Conservation (phyloP, 2,888 invertebrate genomes). For the Gibbula magus region DNA sequence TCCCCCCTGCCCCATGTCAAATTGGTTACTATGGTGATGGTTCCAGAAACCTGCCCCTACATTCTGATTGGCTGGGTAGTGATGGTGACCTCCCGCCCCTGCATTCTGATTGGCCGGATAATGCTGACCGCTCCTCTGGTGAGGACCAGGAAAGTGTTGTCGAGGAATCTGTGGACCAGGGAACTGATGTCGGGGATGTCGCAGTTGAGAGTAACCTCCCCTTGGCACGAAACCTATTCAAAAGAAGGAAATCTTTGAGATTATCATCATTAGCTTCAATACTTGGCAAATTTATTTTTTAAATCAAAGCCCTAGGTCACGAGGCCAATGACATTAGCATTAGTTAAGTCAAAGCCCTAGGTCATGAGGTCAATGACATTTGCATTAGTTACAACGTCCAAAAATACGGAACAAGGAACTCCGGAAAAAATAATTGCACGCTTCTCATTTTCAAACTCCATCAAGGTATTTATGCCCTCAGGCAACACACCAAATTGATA, state of each 20-base stretch:
- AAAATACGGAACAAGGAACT: too few species aligned
- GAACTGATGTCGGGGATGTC: neutral
- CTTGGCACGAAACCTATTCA: conserved; percentile 10
- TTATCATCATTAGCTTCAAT: too few species aligned
- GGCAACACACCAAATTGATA: too few species aligned
- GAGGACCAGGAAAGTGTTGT: conserved; percentile 34
- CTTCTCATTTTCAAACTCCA: too few species aligned
- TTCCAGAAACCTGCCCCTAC: conserved; percentile 5
- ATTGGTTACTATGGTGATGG: conserved; percentile 20
- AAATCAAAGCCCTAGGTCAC: too few species aligned
- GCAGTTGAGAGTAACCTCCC: conserved; percentile 17
- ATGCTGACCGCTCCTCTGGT: conserved; percentile 30
- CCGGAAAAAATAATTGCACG: too few species aligned
- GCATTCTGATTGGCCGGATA: neutral
- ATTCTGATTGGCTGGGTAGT: conserved; percentile 41
- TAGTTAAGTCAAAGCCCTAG: too few species aligned
- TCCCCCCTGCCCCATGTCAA: neutral
- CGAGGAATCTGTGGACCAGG: conserved; percentile 21
- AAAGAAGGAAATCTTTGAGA: neutral
- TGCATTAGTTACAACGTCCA: too few species aligned
- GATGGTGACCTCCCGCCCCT: conserved; percentile 25
- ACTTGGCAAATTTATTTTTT: too few species aligned
- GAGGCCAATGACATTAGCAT: too few species aligned
- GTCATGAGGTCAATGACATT: too few species aligned
- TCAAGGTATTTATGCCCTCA: too few species aligned